These are phyloP conservation scores for Accipiter cooperii DNA, from an alignment of 2,113 vertebrate species.

Conservation along the genomic window DNA sequence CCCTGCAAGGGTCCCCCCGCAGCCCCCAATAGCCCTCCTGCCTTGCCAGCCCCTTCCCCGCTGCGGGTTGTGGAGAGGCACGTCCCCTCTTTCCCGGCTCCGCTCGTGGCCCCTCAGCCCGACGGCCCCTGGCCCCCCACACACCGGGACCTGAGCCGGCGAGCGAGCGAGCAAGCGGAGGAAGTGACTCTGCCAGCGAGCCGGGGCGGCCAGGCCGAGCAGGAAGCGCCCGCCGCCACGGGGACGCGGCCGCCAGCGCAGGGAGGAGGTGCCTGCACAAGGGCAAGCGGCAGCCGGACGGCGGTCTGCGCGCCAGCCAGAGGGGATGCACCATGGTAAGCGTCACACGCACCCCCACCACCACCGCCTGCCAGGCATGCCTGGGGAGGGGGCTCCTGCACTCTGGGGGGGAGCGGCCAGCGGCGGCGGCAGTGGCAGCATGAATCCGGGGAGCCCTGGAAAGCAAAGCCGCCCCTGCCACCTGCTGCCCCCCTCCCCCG, in stretches of 20 bases:
- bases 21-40: neutral
- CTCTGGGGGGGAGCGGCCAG: neutral
- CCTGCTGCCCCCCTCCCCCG: neutral
- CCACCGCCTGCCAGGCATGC: neutral
- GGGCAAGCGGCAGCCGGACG: neutral
- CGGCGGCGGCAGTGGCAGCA: too few relatives aligned
- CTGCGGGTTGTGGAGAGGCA: neutral
- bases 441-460: accelerated
- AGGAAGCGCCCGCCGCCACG: neutral
- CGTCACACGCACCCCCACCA: accelerated
- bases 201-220: neutral
- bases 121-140: neutral
- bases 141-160: neutral
- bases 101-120: neutral
- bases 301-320: neutral
- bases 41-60: neutral
- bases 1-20: too few relatives aligned
- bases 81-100: neutral
- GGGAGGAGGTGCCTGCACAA: neutral
- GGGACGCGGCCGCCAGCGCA: neutral
- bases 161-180: neutral
- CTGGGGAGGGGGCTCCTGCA: neutral
- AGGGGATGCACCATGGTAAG: neutral
- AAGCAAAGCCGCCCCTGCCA: neutral
- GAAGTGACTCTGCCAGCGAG: neutral